Evolutionary conservation across 2,113 vertebrate genomes (phyloP).

Genomic region (Ardeotis arabs): DNA sequence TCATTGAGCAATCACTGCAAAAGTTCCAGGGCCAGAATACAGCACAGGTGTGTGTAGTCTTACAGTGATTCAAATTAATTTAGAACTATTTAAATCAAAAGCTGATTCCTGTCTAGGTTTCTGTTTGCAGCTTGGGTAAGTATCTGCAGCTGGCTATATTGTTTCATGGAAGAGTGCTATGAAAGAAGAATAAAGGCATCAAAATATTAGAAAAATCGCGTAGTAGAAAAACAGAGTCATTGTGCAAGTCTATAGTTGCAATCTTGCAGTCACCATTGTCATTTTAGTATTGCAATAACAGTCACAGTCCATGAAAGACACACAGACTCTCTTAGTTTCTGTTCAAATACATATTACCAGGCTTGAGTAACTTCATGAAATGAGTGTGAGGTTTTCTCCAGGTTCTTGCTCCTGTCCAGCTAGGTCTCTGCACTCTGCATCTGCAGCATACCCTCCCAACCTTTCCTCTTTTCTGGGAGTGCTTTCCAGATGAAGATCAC

Average conservation of each 20-base stretch:
- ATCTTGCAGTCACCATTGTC: not conserved
- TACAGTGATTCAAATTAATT: conserved; percentile 54
- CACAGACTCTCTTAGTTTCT: not conserved
- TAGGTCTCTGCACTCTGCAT: not conserved
- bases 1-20: not conserved
- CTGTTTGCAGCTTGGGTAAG: conserved; percentile 34
- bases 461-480: not conserved
- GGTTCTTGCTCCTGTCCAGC: not conserved
- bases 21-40: not conserved
- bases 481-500: not conserved
- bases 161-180: not conserved
- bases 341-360: not conserved
- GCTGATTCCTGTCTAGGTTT: conserved; percentile 44
- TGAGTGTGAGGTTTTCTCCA: not conserved
- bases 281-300: not conserved
- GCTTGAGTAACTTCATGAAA: not conserved
- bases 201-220: not conserved
- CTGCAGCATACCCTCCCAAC: not conserved
- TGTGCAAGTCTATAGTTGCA: not conserved
- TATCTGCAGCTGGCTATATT: conserved; percentile 43
- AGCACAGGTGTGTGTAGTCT: conserved; percentile 43
- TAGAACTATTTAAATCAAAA: conserved; percentile 56
- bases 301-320: not conserved
- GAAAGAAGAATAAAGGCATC: not conserved
- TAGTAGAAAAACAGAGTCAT: not conserved